Conservation (phyloP, 2,113 vertebrate species). For the Nesogale talazaci region DNA sequence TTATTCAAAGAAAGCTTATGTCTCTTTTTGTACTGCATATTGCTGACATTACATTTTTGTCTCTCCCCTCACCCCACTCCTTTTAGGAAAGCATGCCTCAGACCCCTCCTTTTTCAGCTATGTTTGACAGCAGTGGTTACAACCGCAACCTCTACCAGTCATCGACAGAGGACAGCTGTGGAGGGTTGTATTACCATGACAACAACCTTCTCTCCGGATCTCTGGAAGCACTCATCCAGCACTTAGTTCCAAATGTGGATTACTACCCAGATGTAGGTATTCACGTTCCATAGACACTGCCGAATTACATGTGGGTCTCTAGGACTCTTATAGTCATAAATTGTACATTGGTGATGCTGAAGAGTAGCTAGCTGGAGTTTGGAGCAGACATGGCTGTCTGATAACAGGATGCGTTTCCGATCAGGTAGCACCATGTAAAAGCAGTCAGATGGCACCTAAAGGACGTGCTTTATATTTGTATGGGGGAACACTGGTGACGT, state of each 20-base stretch:
- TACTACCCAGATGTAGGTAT: conserved; percentile 96
- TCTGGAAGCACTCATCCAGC: conserved; percentile 95
- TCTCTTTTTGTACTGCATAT: neutral
- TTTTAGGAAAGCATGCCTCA: conserved; percentile 95
- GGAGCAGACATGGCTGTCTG: neutral
- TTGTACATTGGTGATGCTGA: neutral
- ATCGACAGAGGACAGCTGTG: conserved; percentile 88
- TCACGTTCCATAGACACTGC: neutral
- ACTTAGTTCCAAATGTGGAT: conserved; percentile 93
- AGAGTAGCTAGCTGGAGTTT: neutral
- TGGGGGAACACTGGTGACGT: neutral
- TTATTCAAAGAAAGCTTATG: neutral
- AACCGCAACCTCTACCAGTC: conserved; percentile 92
- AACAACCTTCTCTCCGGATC: conserved; percentile 95
- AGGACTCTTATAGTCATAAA: conserved; percentile 21
- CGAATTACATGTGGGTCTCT: neutral
- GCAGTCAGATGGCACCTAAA: neutral
- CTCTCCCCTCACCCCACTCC: neutral
- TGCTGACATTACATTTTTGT: neutral
- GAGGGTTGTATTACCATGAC: conserved; percentile 92
- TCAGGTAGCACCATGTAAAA: neutral
- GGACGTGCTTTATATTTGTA: neutral
- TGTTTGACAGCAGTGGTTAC: conserved; percentile 91
- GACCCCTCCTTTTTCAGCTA: conserved; percentile 91
- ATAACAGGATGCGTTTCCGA: neutral